A percentile compares a stretch with the other conserved stretches of the same genome.
phyloP scores from a whole-genome alignment of 2,888 invertebrate species.

The Vanessa cardui region DNA sequence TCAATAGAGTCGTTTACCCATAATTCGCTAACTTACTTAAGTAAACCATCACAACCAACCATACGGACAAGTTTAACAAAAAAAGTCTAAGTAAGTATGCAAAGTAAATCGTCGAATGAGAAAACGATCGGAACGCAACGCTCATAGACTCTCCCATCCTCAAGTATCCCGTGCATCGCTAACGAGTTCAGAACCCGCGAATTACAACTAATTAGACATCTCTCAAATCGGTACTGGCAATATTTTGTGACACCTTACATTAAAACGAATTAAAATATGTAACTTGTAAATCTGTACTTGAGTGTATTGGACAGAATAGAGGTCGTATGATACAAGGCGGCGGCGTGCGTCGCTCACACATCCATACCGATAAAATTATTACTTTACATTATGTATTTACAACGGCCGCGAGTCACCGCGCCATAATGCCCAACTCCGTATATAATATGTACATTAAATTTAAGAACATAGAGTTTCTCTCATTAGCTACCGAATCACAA shows the following conservation, averaged over 20 bases:
- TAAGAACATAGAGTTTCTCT: slow-evolving; percentile 81
- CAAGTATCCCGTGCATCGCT: slow-evolving; percentile 66
- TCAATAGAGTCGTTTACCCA: slow-evolving; percentile 69
- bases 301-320: slow-evolving; percentile 79
- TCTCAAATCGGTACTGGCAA: slow-evolving; percentile 73
- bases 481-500: slow-evolving; percentile 83
- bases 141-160: slow-evolving; percentile 57
- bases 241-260: slow-evolving; percentile 76
- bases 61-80: slow-evolving; percentile 78
- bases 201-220: slow-evolving; percentile 51
- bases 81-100: slow-evolving; percentile 53
- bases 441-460: slow-evolving; percentile 81
- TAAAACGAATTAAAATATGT: slow-evolving; percentile 64
- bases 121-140: slow-evolving; percentile 41
- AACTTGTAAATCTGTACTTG: slow-evolving; percentile 74
- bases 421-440: slow-evolving; percentile 81
- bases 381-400: slow-evolving; percentile 81
- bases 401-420: slow-evolving; percentile 70
- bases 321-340: slow-evolving; percentile 65
- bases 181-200: slow-evolving; percentile 71
- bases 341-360: slow-evolving; percentile 42
- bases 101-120: slow-evolving; percentile 66
- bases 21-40: slow-evolving; percentile 80
- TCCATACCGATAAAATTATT: slow-evolving; percentile 75
- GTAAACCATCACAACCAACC: slow-evolving; percentile 83